Evolutionary conservation across 2,888 invertebrate species (phyloP), one percentile per base, ranked within the genome.

Genomic region (Apotomis betuletana): DNA sequence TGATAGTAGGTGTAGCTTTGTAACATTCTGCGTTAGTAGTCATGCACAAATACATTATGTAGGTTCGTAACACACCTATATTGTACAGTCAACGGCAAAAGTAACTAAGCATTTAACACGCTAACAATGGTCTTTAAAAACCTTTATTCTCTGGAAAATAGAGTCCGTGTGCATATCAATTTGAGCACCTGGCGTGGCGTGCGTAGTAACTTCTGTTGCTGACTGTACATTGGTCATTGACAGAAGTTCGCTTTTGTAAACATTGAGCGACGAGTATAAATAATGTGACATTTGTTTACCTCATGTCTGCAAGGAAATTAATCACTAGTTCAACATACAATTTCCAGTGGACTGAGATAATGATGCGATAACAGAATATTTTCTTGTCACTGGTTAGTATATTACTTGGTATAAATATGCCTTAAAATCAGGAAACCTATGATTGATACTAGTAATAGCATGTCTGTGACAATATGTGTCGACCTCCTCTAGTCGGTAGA

Each of bases 191-290:
- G 60, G 49, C 44, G 59, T 63, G 60, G 49, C 44, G 59, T 36
- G 15, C 68, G 51, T 46, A 52, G 27, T 27, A 27, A 27, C 27
- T 27, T 27, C 27, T 27, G 27, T 27, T 27, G 27, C 27, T 27
- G 27, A 27, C 27, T 27, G 27, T 27, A 27, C 27, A 27, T 27
- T 57, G 79, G 78, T 79, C 78, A 79, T 79, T 80, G 77, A 78
- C 79, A 78, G 76, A 57, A 73, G 69, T 75, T 76, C 76, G 72
- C 58, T 69, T 71, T 75, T 76, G 77, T 80, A 78, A 81, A 82
- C 78, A 80, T 10, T 52, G 41, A 75, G 67, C 72, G 44, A 65
- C 58, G 46, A 36, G 51, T 57, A 57, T 61, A 49, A 67, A 67
- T 67, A 58, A 62, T 67, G 49, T 67, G 63, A 68, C 81, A 81